phyloP scores from a whole-genome alignment of 2,113 vertebrate species.

The Scopus umbretta region DNA sequence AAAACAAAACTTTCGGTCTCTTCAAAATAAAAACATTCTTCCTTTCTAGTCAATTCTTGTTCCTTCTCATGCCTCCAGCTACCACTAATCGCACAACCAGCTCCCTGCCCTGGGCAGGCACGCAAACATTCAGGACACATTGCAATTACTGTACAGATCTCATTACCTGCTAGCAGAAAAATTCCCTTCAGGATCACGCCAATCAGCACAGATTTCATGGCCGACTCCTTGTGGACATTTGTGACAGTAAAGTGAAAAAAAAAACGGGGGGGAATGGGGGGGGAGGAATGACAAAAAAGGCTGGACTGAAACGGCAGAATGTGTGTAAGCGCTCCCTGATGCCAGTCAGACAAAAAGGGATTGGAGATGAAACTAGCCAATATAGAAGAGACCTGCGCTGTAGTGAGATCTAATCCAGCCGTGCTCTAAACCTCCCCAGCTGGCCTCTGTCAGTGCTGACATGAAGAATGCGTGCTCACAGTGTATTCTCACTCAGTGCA shows the following conservation, averaged over 20 bases:
- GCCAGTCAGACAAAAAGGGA: constrained; percentile 72
- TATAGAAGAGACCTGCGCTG: constrained; percentile 46
- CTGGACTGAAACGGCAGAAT: background rate
- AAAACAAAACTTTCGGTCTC: background rate
- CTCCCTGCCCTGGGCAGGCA: background rate
- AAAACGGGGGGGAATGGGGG: background rate
- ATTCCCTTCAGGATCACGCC: constrained; percentile 62
- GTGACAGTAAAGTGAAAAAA: constrained; percentile 16
- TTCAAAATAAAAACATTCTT: background rate
- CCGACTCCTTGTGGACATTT: constrained; percentile 41
- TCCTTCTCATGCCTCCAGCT: background rate
- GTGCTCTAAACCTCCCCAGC: constrained; percentile 72
- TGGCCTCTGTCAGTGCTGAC: constrained; percentile 81
- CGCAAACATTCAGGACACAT: background rate
- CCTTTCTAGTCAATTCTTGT: background rate
- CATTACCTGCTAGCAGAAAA: constrained; percentile 75
- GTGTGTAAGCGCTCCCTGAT: constrained; percentile 26
- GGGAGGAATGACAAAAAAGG: background rate
- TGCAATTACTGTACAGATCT: background rate
- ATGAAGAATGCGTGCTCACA: constrained; percentile 73
- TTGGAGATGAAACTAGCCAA: constrained; percentile 68
- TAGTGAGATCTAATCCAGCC: constrained; percentile 72
- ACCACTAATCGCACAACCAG: background rate
- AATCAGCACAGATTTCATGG: constrained; percentile 63
- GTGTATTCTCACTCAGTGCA: background rate